Evolutionary conservation across 1,140 invertebrate species (phyloP).

Genomic region (Sycophila sp.): DNA sequence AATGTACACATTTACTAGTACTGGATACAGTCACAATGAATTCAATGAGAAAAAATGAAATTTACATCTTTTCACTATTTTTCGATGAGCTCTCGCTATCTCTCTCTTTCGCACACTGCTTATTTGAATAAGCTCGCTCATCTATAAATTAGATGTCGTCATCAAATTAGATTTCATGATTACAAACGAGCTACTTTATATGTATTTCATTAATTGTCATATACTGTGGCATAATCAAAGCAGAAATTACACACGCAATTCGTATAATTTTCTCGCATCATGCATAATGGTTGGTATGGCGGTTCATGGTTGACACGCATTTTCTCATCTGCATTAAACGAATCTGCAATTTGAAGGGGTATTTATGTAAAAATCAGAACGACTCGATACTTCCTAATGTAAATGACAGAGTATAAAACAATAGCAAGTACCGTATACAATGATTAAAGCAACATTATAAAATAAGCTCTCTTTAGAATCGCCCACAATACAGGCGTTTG

Average conservation of each 20-base stretch:
- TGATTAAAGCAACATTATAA: background rate
- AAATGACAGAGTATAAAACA: too few species aligned
- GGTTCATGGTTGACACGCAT: conserved; percentile 30
- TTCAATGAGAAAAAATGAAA: too few species aligned
- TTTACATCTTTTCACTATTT: too few species aligned
- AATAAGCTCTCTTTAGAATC: conserved; percentile 63
- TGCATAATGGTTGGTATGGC: conserved; percentile 37
- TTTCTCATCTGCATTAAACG: too few species aligned
- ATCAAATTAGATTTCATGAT: too few species aligned
- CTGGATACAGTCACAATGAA: too few species aligned
- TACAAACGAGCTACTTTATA: conserved; percentile 1
- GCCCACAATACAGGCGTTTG: conserved; percentile 71
- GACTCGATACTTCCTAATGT: too few species aligned
- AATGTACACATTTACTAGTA: too few species aligned
- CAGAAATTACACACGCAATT: background rate
- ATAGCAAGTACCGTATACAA: too few species aligned
- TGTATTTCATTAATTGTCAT: background rate
- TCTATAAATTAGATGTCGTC: conserved; percentile 3
- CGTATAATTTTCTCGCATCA: too few species aligned
- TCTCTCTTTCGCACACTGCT: background rate
- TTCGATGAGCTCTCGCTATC: conserved; percentile 25
- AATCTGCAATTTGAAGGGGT: too few species aligned
- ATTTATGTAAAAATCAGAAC: too few species aligned
- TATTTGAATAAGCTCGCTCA: conserved; percentile 4
- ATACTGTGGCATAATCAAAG: background rate